These are phyloP conservation scores for Glossophaga mutica DNA, from an alignment of 2,797 vertebrate genomes.

Conservation along the genomic window DNA sequence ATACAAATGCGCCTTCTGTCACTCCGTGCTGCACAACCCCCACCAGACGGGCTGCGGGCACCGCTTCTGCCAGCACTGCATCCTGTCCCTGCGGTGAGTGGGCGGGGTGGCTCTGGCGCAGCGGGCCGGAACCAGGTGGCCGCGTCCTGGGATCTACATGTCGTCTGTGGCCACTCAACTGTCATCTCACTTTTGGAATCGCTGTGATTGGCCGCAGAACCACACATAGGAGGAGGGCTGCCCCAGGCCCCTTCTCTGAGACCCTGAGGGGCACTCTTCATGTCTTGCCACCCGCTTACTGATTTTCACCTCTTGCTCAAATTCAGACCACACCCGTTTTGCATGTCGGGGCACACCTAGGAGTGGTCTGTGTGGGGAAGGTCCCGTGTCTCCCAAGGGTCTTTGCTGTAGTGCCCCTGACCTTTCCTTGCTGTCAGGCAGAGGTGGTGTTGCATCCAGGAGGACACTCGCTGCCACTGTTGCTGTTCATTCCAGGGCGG, in stretches of 20 bases:
- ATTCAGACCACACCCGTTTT: not conserved
- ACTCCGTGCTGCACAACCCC: conserved; percentile 88
- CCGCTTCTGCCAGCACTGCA: conserved; percentile 92
- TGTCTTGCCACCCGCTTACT: not conserved
- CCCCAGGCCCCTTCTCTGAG: not conserved
- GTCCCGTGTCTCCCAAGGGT: not conserved
- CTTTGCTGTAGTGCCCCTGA: not conserved
- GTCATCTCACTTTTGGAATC: not conserved
- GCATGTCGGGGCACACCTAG: not conserved
- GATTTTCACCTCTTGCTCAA: not conserved
- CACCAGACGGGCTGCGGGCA: conserved; percentile 95
- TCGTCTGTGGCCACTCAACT: fast-evolving
- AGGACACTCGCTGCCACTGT: not conserved
- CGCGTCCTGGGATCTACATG: not conserved
- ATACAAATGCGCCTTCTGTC: conserved; percentile 89
- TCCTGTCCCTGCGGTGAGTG: conserved; percentile 86
- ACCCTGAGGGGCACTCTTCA: not conserved
- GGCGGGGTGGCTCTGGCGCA: not conserved
- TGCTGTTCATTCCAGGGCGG: not conserved
- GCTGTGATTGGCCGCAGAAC: not conserved
- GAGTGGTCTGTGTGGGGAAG: not conserved
- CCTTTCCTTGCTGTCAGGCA: not conserved
- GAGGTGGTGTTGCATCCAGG: fast-evolving
- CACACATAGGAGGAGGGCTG: not conserved
- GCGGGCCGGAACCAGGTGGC: too few relatives aligned